These are phyloP conservation scores for Prosopocoilus inquinatus DNA, from an alignment of 2,888 invertebrate genomes.

Conservation along the genomic window DNA sequence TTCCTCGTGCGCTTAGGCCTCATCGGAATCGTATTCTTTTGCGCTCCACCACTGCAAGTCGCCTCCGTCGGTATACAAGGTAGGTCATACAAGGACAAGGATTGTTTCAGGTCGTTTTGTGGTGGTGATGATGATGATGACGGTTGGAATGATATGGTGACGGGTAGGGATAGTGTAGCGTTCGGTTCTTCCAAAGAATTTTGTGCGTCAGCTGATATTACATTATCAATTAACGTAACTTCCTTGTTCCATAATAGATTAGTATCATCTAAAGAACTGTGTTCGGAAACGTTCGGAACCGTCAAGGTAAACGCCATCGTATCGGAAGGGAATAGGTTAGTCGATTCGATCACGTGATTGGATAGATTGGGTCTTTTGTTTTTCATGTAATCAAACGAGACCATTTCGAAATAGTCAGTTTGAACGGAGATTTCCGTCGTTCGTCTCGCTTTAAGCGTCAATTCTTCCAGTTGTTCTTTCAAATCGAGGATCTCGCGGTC, in stretches of 20 bases:
- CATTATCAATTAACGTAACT: background rate
- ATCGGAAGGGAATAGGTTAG: slow-evolving; percentile 42
- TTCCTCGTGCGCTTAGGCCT: slow-evolving; percentile 47
- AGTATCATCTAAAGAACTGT: background rate
- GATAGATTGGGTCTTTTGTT: slow-evolving; percentile 42
- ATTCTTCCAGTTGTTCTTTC: slow-evolving; percentile 52
- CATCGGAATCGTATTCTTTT: slow-evolving; percentile 41
- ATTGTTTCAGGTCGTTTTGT: slow-evolving; percentile 15
- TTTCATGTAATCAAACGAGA: slow-evolving; percentile 15
- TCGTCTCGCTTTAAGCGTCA: slow-evolving; percentile 1
- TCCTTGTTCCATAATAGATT: background rate
- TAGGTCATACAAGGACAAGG: slow-evolving; percentile 26
- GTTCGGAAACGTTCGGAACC: slow-evolving; percentile 7
- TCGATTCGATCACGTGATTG: slow-evolving; percentile 44
- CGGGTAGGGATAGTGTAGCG: slow-evolving; percentile 13
- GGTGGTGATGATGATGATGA: slow-evolving; percentile 7
- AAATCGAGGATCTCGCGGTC: slow-evolving; percentile 57
- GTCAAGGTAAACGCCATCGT: slow-evolving; percentile 37
- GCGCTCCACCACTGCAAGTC: slow-evolving; percentile 25
- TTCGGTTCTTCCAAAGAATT: slow-evolving; percentile 11
- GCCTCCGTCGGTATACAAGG: slow-evolving; percentile 37
- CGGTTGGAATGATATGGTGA: slow-evolving; percentile 14
- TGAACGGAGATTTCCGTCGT: background rate
- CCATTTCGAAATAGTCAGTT: slow-evolving; percentile 19
- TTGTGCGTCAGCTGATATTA: slow-evolving; percentile 5